phyloP scores from a whole-genome alignment of 2,797 vertebrate genomes.

The Lindbergichthys nudifrons region DNA sequence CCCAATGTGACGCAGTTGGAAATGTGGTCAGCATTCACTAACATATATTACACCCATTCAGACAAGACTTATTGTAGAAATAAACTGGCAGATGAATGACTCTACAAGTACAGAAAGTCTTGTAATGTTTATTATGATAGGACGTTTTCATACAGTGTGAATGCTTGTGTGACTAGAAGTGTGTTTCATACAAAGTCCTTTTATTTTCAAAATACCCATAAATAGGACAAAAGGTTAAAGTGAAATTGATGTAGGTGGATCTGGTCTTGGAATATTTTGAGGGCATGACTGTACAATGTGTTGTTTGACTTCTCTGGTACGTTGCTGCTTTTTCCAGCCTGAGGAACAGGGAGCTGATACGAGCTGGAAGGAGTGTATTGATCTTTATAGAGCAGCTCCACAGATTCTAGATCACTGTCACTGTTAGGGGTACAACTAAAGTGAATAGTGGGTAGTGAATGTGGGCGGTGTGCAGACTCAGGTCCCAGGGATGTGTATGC shows the following conservation, averaged over 20 bases:
- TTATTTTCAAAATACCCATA: not conserved
- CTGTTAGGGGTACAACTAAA: slow-evolving; percentile 14
- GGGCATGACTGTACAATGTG: not conserved
- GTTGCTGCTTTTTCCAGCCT: slow-evolving; percentile 7
- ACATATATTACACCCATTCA: too few relatives aligned
- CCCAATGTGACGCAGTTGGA: not conserved
- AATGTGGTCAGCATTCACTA: not conserved
- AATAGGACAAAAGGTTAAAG: not conserved
- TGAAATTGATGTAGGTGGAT: not conserved
- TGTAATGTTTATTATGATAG: not conserved
- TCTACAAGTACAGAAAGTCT: too few relatives aligned
- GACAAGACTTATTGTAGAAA: too few relatives aligned
- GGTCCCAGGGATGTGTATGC: slow-evolving; percentile 43
- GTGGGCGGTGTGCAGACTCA: slow-evolving; percentile 46
- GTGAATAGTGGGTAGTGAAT: slow-evolving; percentile 11
- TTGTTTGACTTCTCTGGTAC: not conserved
- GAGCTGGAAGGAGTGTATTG: slow-evolving; percentile 32
- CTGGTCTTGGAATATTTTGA: not conserved
- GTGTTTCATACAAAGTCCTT: not conserved
- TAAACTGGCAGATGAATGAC: too few relatives aligned
- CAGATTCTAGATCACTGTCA: slow-evolving; percentile 19
- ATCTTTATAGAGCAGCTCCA: slow-evolving; percentile 37
- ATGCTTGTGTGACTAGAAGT: not conserved
- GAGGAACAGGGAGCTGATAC: slow-evolving; percentile 18
- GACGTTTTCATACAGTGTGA: not conserved